Evolutionary conservation across 2,797 vertebrate species (phyloP).

Genomic region (Carapus acus): DNA sequence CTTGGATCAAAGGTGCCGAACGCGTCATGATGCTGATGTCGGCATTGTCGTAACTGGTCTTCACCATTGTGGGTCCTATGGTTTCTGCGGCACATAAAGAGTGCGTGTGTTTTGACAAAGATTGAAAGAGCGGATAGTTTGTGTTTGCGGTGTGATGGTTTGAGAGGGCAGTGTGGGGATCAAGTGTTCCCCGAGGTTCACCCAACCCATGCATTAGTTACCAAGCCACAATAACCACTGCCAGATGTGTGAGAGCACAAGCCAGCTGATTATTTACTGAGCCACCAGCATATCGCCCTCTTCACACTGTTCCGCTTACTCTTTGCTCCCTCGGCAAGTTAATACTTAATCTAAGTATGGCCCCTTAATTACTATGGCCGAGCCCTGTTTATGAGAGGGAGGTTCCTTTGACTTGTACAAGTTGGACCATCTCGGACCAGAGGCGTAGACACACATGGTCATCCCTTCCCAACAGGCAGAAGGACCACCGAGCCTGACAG

Average conservation of each 20-base stretch:
- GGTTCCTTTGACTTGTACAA: slow-evolving; percentile 34
- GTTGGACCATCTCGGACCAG: slow-evolving; percentile 18
- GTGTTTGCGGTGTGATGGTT: slow-evolving; percentile 26
- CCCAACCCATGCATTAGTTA: slow-evolving; percentile 46
- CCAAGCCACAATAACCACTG: slow-evolving; percentile 52
- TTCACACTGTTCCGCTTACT: slow-evolving; percentile 28
- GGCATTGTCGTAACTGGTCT: slow-evolving; percentile 3
- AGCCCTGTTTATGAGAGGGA: slow-evolving; percentile 57
- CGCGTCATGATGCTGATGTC: neutral
- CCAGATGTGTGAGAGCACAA: slow-evolving; percentile 63
- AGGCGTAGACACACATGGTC: slow-evolving; percentile 15
- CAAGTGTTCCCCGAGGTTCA: slow-evolving; percentile 44
- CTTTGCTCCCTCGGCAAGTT: slow-evolving; percentile 61
- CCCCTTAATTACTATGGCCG: slow-evolving; percentile 40
- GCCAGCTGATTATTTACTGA: slow-evolving; percentile 45
- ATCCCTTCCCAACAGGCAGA: slow-evolving; percentile 10
- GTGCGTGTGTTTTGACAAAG: slow-evolving; percentile 9
- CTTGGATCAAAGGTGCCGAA: neutral
- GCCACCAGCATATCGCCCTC: slow-evolving; percentile 37
- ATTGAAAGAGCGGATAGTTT: slow-evolving; percentile 8
- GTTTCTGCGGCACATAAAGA: too few species aligned
- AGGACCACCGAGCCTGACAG: slow-evolving; percentile 13
- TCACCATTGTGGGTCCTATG: slow-evolving; percentile 6
- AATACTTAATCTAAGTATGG: slow-evolving; percentile 66
- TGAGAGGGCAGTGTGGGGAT: slow-evolving; percentile 26